phyloP scores from a whole-genome alignment of 2,797 vertebrate genomes.

The Etheostoma perlongum region DNA sequence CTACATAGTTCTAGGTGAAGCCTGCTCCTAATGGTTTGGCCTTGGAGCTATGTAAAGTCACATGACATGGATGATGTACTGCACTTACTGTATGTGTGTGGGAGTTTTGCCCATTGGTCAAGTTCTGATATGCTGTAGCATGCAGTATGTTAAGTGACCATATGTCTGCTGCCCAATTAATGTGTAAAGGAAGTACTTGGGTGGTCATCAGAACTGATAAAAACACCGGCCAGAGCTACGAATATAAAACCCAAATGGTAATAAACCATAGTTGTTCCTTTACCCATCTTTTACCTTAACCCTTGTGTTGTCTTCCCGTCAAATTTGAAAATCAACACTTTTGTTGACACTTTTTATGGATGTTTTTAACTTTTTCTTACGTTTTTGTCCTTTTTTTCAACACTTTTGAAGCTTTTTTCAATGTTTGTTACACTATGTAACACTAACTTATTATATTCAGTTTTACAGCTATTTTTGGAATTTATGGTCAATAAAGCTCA shows the following conservation, averaged over 20 bases:
- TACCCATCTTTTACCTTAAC: neutral
- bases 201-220: neutral
- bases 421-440: too few relatives aligned
- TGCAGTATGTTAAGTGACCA: neutral
- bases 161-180: neutral
- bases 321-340: too few relatives aligned
- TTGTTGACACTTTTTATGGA: too few relatives aligned
- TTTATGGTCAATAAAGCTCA: too few relatives aligned
- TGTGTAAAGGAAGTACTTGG: neutral
- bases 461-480: too few relatives aligned
- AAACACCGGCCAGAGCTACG: neutral
- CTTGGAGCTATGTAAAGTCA: slow-evolving; percentile 3
- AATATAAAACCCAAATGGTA: neutral
- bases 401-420: too few relatives aligned
- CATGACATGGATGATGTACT: neutral
- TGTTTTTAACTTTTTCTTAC: too few relatives aligned
- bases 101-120: slow-evolving; percentile 18
- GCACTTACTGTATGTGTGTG: neutral
- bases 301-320: too few relatives aligned
- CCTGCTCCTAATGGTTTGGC: neutral
- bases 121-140: neutral
- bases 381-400: too few relatives aligned
- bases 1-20: neutral
- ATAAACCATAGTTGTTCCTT: neutral
- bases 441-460: too few relatives aligned